Conservation (phyloP, 2,888 invertebrate genomes). For the Drosophila parthenogenetica region DNA sequence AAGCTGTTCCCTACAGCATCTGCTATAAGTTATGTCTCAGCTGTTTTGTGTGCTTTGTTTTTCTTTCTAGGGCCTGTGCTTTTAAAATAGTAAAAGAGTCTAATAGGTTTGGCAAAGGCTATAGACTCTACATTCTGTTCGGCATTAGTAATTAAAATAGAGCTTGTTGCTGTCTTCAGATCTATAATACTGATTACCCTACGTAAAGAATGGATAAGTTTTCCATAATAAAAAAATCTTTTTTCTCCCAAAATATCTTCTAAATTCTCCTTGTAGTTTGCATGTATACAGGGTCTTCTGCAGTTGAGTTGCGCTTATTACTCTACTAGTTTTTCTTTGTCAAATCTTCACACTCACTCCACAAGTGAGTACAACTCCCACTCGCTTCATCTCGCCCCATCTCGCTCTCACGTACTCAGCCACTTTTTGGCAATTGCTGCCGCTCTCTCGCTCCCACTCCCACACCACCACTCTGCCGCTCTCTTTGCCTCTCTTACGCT, state of each 20-base stretch:
- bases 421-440: slow-evolving; percentile 40
- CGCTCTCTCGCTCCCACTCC: background rate
- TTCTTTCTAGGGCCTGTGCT: background rate
- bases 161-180: too few species aligned
- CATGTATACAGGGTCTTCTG: too few species aligned
- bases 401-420: background rate
- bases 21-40: background rate
- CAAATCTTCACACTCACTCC: slow-evolving; percentile 13
- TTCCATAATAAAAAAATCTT: too few species aligned
- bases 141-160: too few species aligned
- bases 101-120: too few species aligned
- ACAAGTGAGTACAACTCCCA: slow-evolving; percentile 21
- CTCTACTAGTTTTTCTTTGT: background rate
- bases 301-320: background rate
- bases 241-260: too few species aligned
- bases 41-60: background rate
- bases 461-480: background rate
- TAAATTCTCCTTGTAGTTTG: too few species aligned
- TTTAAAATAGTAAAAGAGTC: too few species aligned
- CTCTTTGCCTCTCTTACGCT: slow-evolving; percentile 30
- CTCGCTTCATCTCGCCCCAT: slow-evolving; percentile 2
- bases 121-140: too few species aligned
- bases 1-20: background rate
- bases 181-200: too few species aligned
- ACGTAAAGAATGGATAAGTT: too few species aligned